phyloP scores from a whole-genome alignment of 2,888 invertebrate genomes.

The Brachypterus glaber region DNA sequence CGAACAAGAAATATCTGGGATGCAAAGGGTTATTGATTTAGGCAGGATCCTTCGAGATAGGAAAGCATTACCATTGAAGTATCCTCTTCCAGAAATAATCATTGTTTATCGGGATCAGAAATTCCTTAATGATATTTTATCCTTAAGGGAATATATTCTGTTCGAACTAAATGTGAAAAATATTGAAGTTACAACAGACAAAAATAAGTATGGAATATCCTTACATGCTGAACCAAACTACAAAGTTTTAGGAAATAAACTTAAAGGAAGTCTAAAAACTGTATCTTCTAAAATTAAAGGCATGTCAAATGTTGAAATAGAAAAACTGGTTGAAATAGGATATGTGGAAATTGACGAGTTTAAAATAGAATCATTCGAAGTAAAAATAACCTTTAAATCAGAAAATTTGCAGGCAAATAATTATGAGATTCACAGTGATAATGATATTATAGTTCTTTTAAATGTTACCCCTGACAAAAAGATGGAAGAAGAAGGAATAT shows the following conservation, averaged over 20 bases:
- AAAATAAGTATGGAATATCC: constrained; percentile 77
- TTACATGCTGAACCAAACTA: constrained; percentile 86
- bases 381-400: constrained; percentile 53
- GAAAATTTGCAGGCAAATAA: constrained; percentile 43
- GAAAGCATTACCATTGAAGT: constrained; percentile 82
- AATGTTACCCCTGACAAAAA: constrained; percentile 76
- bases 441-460: constrained; percentile 71
- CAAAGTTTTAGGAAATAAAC: constrained; percentile 69
- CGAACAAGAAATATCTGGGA: constrained; percentile 73
- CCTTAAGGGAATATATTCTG: constrained; percentile 71
- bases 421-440: constrained; percentile 78
- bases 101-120: constrained; percentile 72
- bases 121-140: constrained; percentile 62
- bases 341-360: constrained; percentile 63
- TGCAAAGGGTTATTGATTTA: constrained; percentile 86
- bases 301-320: constrained; percentile 63
- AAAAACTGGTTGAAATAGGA: constrained; percentile 56
- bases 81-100: constrained; percentile 83
- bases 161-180: constrained; percentile 83
- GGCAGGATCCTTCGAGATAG: constrained; percentile 82
- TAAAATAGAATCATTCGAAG: constrained; percentile 60
- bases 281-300: constrained; percentile 68
- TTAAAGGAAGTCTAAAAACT: constrained; percentile 78
- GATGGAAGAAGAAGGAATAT: constrained; percentile 81
- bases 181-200: constrained; percentile 72